Evolutionary conservation across 2,113 vertebrate genomes (phyloP).

Genomic region (Callithrix jacchus): DNA sequence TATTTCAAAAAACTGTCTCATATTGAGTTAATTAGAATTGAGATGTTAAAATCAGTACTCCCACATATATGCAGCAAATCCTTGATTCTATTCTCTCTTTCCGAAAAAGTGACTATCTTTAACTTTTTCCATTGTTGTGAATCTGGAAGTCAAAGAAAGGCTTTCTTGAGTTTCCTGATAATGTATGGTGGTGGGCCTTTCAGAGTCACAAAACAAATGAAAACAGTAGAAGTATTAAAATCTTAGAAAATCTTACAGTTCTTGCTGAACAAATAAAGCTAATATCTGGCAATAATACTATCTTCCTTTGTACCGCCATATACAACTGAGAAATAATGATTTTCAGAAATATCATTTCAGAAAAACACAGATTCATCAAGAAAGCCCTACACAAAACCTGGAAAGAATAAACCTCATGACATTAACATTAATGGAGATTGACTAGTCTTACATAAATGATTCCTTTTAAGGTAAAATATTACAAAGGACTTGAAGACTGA

Average conservation of each 20-base stretch:
- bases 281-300: not conserved
- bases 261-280: conserved; percentile 26
- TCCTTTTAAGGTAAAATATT: not conserved
- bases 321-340: not conserved
- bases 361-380: conserved; percentile 26
- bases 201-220: conserved; percentile 45
- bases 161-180: conserved; percentile 8
- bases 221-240: conserved; percentile 29
- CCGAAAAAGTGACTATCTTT: not conserved
- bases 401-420: conserved; percentile 42
- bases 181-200: not conserved
- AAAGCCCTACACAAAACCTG: not conserved
- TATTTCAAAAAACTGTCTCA: not conserved
- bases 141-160: not conserved
- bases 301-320: conserved; percentile 10
- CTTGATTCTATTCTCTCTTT: conserved; percentile 12
- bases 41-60: conserved; percentile 17
- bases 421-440: not conserved
- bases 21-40: conserved; percentile 10
- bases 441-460: not conserved
- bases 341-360: conserved; percentile 12
- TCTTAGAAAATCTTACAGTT: conserved; percentile 17
- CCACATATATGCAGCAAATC: not conserved
- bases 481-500: not conserved
- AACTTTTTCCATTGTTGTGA: not conserved